Conservation (phyloP, 2,888 invertebrate genomes). For the Cheilosia scutellata region DNA sequence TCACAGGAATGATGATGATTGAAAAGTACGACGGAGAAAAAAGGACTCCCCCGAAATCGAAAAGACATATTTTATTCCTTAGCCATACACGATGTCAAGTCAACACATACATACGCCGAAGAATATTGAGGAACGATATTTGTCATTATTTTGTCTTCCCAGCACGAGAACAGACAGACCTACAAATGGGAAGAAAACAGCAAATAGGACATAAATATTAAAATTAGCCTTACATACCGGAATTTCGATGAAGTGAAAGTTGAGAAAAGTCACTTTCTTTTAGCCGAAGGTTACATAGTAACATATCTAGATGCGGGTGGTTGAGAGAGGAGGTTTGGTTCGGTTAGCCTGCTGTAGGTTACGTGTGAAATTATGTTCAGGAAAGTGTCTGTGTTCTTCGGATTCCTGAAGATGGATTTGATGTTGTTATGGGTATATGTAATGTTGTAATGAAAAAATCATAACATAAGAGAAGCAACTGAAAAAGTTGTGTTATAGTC, state of each 20-base stretch:
- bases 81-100: slow-evolving; percentile 46
- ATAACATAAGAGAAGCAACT: slow-evolving; percentile 41
- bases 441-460: slow-evolving; percentile 52
- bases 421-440: background rate
- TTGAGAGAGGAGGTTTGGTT: too few relatives aligned
- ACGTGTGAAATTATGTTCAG: too few relatives aligned
- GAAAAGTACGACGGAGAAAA: slow-evolving; percentile 63
- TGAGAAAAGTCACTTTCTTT: slow-evolving; percentile 41
- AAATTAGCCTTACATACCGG: slow-evolving; percentile 67
- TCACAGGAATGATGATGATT: slow-evolving; percentile 74
- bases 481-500: too few relatives aligned
- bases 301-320: background rate
- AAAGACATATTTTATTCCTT: slow-evolving; percentile 16
- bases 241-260: slow-evolving; percentile 66
- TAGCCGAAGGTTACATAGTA: slow-evolving; percentile 23
- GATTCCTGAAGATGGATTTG: slow-evolving; percentile 11
- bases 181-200: slow-evolving; percentile 12
- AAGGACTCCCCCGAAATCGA: slow-evolving; percentile 19
- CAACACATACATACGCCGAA: slow-evolving; percentile 31
- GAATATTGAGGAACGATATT: slow-evolving; percentile 59
- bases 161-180: slow-evolving; percentile 20
- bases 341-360: too few relatives aligned
- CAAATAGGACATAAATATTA: slow-evolving; percentile 67
- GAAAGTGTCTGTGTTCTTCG: background rate
- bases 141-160: slow-evolving; percentile 42